Conservation (phyloP, 2,113 vertebrate genomes). For the Bubalus kerabau region DNA sequence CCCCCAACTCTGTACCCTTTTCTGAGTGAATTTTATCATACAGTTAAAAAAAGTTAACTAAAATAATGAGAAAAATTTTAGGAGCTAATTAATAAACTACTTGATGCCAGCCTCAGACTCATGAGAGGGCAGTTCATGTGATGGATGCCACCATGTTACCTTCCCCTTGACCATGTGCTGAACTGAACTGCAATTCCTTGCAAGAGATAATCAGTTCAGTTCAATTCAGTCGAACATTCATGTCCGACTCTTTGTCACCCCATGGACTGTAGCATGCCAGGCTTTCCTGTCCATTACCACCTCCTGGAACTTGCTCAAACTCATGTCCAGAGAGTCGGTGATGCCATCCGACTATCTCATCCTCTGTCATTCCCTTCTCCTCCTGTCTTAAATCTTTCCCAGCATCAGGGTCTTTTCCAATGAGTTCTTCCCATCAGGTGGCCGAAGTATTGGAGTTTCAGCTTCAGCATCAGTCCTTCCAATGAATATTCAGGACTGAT, state of each 20-base stretch:
- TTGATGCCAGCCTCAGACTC: neutral
- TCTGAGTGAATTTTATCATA: neutral
- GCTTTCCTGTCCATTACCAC: neutral
- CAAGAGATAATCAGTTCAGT: neutral
- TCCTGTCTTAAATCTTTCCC: neutral
- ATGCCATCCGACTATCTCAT: neutral
- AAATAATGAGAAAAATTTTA: neutral
- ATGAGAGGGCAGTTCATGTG: neutral
- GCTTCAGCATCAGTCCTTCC: neutral
- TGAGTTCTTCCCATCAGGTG: neutral
- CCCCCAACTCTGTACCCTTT: neutral
- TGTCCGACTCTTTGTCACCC: fast-evolving
- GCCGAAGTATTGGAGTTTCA: neutral
- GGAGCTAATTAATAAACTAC: neutral
- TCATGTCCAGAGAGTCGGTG: neutral
- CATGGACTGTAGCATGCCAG: neutral
- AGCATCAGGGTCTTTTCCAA: neutral
- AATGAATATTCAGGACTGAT: neutral
- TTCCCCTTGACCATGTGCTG: neutral
- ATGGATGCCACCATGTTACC: neutral
- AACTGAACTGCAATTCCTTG: neutral
- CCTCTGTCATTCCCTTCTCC: neutral
- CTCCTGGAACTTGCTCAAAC: neutral
- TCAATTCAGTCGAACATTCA: neutral
- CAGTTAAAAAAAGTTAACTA: neutral